phyloP scores from a whole-genome alignment of 2,113 vertebrate species.

The Cyanoramphus novaezelandiae region DNA sequence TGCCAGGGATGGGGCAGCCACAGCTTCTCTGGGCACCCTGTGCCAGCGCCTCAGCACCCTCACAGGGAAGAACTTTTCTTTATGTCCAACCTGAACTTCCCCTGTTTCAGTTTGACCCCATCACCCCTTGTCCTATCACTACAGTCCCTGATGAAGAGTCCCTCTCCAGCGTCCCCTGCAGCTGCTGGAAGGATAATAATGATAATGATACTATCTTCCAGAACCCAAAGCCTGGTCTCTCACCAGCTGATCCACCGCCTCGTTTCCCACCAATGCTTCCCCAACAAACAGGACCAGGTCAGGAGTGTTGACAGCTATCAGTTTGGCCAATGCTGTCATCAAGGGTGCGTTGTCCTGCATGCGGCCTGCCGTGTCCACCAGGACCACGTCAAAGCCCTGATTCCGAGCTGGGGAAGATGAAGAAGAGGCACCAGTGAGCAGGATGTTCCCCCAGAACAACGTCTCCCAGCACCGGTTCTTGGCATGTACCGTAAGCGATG shows the following conservation, averaged over 20 bases:
- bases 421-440: not conserved
- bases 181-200: not conserved
- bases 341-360: conserved; percentile 98
- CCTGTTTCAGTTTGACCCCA: not conserved
- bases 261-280: conserved; percentile 95
- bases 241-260: conserved; percentile 98
- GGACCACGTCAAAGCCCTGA: conserved; percentile 93
- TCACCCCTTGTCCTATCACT: not conserved
- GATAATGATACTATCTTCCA: not conserved
- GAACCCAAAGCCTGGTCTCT: not conserved
- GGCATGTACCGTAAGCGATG: conserved; percentile 85
- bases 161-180: not conserved
- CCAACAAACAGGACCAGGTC: conserved; percentile 97
- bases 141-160: not conserved
- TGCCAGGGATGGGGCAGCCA: not conserved
- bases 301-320: conserved; percentile 93
- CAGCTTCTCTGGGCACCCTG: not conserved
- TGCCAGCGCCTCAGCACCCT: not conserved
- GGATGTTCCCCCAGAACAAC: rapidly evolving
- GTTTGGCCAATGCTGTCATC: conserved; percentile 95
- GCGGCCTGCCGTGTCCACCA: conserved; percentile 97
- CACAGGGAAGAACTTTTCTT: not conserved
- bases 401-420: conserved; percentile 84
- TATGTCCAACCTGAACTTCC: not conserved
- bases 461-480: rapidly evolving